Conservation (phyloP, 1,140 invertebrate species). For the Bicyclus anynana region DNA sequence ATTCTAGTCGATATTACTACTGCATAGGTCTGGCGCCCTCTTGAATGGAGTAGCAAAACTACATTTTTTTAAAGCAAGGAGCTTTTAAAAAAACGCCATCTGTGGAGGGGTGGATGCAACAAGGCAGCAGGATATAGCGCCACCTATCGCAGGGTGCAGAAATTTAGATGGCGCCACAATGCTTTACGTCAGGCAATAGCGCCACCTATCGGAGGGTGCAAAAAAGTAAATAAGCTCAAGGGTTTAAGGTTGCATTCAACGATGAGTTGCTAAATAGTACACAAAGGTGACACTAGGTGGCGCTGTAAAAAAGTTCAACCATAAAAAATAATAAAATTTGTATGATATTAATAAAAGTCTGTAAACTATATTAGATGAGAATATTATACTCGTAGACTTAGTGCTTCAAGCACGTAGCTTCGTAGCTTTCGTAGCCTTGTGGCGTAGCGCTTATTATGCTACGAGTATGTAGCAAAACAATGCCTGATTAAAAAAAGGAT, state of each 20-base stretch:
- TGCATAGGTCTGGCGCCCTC: slow-evolving; percentile 33
- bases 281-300: not conserved
- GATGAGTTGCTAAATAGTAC: not conserved
- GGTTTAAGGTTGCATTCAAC: not conserved
- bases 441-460: no score
- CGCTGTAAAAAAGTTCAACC: not conserved
- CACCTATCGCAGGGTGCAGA: no score
- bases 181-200: not conserved
- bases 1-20: slow-evolving; percentile 38
- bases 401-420: not conserved
- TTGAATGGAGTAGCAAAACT: slow-evolving; percentile 20
- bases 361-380: no score
- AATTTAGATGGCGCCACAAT: no score
- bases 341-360: no score
- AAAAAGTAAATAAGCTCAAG: not conserved
- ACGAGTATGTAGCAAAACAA: no score
- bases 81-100: not conserved
- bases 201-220: slow-evolving; percentile 5
- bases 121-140: no score
- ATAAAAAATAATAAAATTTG: not conserved
- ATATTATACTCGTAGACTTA: no score
- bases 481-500: no score
- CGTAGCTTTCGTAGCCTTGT: no score
- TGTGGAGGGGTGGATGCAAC: not conserved
- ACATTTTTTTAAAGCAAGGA: no score